phyloP scores from a whole-genome alignment of 2,888 invertebrate species.

The Fragum fragum region DNA sequence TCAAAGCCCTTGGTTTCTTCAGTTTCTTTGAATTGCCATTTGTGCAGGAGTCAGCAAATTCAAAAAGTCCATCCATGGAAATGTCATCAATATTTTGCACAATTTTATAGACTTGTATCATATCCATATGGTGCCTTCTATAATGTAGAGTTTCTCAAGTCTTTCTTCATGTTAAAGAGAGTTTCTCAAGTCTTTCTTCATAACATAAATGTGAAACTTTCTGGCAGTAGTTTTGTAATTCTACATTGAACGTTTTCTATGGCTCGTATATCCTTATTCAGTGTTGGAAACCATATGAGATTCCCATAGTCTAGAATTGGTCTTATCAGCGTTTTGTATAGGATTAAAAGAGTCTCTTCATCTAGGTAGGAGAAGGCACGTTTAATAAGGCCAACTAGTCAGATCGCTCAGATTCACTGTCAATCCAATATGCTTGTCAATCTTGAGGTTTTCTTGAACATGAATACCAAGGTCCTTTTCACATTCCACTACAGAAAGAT shows the following conservation, averaged over 20 bases:
- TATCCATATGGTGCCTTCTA: conserved; percentile 1
- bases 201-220: not conserved
- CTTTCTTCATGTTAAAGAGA: conserved; percentile 5
- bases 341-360: not conserved
- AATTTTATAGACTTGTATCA: conserved; percentile 1
- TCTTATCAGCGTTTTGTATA: conserved; percentile 9
- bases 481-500: not conserved
- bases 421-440: conserved; percentile 1
- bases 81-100: not conserved
- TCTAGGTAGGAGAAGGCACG: not conserved
- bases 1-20: not conserved
- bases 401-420: not conserved
- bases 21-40: not conserved
- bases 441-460: not conserved
- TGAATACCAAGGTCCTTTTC: conserved; percentile 17
- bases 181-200: not conserved
- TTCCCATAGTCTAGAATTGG: conserved; percentile 13
- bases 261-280: not conserved
- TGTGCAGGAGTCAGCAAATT: not conserved
- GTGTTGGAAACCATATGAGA: not conserved
- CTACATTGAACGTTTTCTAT: conserved; percentile 9
- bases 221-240: not conserved
- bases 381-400: conserved; percentile 12
- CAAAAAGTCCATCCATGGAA: not conserved
- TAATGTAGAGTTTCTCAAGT: not conserved